A percentile compares a stretch with the other conserved stretches of the same genome.
phyloP scores from a whole-genome alignment of 2,888 invertebrate genomes.

The Balanococcus diminutus region DNA sequence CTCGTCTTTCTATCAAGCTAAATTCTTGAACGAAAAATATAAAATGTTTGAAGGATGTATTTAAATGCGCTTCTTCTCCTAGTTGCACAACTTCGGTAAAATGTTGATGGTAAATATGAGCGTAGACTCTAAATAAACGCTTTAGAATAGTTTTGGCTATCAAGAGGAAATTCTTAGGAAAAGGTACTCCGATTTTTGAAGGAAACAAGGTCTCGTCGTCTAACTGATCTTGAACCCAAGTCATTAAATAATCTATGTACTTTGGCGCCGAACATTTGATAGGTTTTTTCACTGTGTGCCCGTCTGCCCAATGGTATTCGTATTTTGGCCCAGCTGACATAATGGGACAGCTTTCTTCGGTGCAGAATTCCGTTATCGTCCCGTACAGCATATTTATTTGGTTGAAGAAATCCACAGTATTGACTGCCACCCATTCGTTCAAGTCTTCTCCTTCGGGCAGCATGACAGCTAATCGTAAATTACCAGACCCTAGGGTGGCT shows the following conservation, averaged over 20 bases:
- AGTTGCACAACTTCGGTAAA: constrained; percentile 97
- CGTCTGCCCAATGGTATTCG: constrained; percentile 99
- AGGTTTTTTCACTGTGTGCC: constrained; percentile 96
- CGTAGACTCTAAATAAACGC: constrained; percentile 96
- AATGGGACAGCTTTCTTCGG: constrained; percentile 94
- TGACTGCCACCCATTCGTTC: constrained; percentile 99
- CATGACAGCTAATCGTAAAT: constrained; percentile 93
- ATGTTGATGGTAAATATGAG: constrained; percentile 99
- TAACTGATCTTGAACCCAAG: constrained; percentile 99
- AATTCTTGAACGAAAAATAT: constrained; percentile 99
- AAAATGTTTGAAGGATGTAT: constrained; percentile 99
- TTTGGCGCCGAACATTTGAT: constrained; percentile 99
- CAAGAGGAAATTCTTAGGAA: constrained; percentile 94
- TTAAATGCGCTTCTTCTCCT: constrained; percentile 97
- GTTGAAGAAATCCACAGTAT: constrained; percentile 99
- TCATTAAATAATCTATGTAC: constrained; percentile 99
- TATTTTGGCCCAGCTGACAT: constrained; percentile 99
- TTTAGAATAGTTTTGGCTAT: constrained; percentile 98
- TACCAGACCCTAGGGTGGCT: constrained; percentile 96
- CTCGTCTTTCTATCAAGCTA: constrained; percentile 92
- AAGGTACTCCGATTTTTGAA: constrained; percentile 97
- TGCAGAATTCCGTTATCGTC: constrained; percentile 99
- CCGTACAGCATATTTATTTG: constrained; percentile 99
- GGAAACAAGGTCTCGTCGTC: constrained; percentile 98
- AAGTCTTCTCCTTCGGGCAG: constrained; percentile 98